These are phyloP conservation scores for Grammomys dolichurus DNA, from an alignment of 2,113 vertebrate genomes.

Conservation along the genomic window DNA sequence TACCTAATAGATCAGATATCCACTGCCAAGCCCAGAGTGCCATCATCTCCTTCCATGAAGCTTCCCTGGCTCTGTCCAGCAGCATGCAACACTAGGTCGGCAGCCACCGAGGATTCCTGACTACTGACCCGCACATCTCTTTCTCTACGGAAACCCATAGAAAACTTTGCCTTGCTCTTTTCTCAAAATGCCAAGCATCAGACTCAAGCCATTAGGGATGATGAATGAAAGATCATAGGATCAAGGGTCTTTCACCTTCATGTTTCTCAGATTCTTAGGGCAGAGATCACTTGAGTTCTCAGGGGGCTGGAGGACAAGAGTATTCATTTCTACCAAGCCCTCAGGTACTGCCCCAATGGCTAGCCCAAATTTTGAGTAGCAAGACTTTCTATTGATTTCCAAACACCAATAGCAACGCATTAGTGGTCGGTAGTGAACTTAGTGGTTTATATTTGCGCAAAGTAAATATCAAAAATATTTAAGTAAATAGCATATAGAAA, in stretches of 20 bases:
- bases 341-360: too few relatives aligned
- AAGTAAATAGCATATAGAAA: background rate
- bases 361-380: background rate
- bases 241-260: background rate
- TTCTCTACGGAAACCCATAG: background rate
- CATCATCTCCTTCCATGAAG: background rate
- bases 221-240: background rate
- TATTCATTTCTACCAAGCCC: background rate
- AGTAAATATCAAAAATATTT: constrained; percentile 31
- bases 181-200: background rate
- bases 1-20: background rate
- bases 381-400: background rate
- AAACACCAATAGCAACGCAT: background rate
- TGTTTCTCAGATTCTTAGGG: background rate
- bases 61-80: background rate
- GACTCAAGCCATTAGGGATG: background rate
- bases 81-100: background rate
- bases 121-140: background rate
- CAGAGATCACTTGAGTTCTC: background rate
- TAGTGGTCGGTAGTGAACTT: background rate
- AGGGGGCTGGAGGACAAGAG: background rate
- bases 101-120: background rate
- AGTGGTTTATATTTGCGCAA: background rate
- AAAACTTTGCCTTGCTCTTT: background rate
- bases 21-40: background rate